Evolutionary conservation across 2,113 vertebrate species (phyloP), one percentile per base, ranked within the genome.

Genomic region (Gorsachius goisagi): DNA sequence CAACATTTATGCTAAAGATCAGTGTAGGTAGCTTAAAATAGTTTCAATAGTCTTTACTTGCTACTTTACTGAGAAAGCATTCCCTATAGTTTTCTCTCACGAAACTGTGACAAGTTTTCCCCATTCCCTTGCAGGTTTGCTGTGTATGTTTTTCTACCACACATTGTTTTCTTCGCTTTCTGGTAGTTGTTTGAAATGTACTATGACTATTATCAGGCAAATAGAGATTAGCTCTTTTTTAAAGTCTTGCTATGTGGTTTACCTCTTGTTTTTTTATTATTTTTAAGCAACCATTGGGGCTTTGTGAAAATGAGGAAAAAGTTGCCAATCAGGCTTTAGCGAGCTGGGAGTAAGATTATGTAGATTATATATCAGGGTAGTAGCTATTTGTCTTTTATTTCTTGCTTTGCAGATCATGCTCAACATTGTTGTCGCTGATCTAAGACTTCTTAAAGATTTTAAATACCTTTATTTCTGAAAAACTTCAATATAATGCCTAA

Each of bases 91-190:
- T 76, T 49, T 33, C 5, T 55, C 11, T 52, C 1, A 26, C 11
- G 20, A 78, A 88, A 30, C 30, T 39, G 3, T 58, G 12, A 59
- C 26, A 56, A 41, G 27, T 58, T 85, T 66, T 89, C 37, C 39
- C 13, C 6, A 19, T 47, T 88, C 30, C 12, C 6, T 84, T 74
- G 10, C 13, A 71, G 22, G 22, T 89, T 47, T 45, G 21, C 15
- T 35, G 11, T 35, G 6, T 24, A 12, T 1, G 0, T 71, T 89
- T 90, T 69, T 60, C 8, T 50, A 9, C 15, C 1, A 1, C 13
- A 14, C 0, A 0, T 49, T 23, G 3, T 64, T 88, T 52, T 66
- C 17, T 73, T 91, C 64, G 21, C 5, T 84, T 78, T 85, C 41
- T 20, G 27, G 19, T 63, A 45, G 27, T 45, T 89, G 15, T 74